These are phyloP conservation scores for Lonchura striata DNA, from an alignment of 2,113 vertebrate genomes.

Conservation along the genomic window DNA sequence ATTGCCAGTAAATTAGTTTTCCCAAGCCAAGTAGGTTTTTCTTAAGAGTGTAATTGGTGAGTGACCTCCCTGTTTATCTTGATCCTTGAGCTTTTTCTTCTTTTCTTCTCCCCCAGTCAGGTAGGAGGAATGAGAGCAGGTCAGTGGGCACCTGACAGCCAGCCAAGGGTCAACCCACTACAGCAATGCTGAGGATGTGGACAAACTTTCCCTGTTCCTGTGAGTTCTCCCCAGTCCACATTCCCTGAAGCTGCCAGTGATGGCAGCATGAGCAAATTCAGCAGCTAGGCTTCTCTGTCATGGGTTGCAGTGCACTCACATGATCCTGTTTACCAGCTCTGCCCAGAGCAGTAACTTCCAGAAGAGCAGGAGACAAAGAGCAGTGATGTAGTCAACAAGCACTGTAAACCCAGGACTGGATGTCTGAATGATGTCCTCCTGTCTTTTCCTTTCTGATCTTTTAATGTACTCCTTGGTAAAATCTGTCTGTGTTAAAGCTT, in stretches of 20 bases:
- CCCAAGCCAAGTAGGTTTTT: not conserved
- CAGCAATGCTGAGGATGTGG: rapidly evolving
- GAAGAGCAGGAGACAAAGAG: not conserved
- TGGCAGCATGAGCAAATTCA: not conserved
- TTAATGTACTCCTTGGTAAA: not conserved
- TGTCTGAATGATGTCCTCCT: not conserved
- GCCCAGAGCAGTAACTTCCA: not conserved
- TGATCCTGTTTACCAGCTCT: not conserved
- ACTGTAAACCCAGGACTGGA: not conserved
- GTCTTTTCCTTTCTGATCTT: not conserved
- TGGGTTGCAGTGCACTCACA: not conserved
- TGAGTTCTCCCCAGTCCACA: not conserved
- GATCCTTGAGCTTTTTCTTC: not conserved
- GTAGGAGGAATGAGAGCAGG: not conserved
- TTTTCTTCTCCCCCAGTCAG: not conserved
- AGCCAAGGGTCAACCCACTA: not conserved
- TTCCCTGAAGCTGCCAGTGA: not conserved
- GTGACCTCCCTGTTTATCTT: not conserved
- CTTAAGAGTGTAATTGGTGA: not conserved
- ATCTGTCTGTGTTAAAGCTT: not conserved
- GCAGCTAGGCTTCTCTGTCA: not conserved
- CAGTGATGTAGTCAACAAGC: not conserved
- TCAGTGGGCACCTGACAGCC: not conserved
- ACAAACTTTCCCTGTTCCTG: not conserved
- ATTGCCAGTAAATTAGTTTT: not conserved